phyloP scores from a whole-genome alignment of 2,113 vertebrate species.

The Bambusicola thoracicus region DNA sequence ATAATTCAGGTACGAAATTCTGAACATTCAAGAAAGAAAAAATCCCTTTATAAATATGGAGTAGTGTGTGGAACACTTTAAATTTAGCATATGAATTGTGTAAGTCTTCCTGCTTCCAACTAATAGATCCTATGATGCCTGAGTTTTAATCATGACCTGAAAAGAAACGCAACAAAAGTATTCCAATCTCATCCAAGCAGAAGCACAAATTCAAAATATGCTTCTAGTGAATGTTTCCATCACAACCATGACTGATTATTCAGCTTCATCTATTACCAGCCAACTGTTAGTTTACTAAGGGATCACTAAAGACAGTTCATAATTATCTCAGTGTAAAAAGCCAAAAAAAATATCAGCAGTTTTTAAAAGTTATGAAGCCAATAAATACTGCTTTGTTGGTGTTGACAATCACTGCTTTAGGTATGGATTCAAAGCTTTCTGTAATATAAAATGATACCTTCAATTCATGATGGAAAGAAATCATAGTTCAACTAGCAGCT shows the following conservation, averaged over 20 bases:
- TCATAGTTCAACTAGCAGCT: neutral
- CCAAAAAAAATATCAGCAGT: neutral
- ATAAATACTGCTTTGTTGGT: neutral
- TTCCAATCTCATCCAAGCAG: neutral
- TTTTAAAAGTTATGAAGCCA: neutral
- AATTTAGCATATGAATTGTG: neutral
- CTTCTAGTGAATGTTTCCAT: neutral
- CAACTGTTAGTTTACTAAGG: neutral
- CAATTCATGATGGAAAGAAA: neutral
- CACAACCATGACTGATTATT: neutral
- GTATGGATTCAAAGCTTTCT: neutral
- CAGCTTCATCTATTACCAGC: neutral
- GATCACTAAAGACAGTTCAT: neutral
- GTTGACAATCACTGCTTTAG: neutral
- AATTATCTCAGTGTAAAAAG: neutral
- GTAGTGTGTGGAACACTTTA: neutral
- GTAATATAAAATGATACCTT: neutral
- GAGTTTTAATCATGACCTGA: neutral
- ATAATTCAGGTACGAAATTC: neutral
- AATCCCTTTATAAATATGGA: neutral
- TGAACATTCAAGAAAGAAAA: neutral
- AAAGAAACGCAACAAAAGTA: neutral
- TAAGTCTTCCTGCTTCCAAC: neutral
- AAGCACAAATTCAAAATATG: neutral
- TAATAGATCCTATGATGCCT: neutral